Base-by-base conservation (phyloP, 2,888 invertebrate genomes). In the Cryptocephalus moraei region DNA sequence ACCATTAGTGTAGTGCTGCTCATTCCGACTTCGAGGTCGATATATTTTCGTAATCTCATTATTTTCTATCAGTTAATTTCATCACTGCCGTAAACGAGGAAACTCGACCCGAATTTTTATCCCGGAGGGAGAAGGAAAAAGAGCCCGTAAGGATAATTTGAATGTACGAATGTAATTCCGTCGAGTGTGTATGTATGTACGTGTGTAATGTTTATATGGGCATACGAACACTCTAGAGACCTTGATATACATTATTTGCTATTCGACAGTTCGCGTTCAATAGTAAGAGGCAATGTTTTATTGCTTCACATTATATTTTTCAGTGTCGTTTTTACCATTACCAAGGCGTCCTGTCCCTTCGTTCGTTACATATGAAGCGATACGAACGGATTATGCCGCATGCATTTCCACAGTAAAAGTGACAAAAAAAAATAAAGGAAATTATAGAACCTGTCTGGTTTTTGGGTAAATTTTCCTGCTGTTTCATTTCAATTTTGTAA, bases 281-380 rank as follows among this genome's bases (percentile, higher is more conserved):
- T 49, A 52, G 64, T 64, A 64, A 65, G 56, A 62, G 64, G 63
- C 44, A 57, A 46, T 57, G 51, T 60, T 60, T 60, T 62, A 62
- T 63, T 63, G 58, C 62, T 54, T 57, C 62, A 62, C 57, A 55
- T 59, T 60, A 56, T 54, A 58, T 60, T 63, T 64, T 62, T 63
- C 59, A 61, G 55, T 59, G 60, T 56, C 58, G 56, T 59, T 62
- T 62, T 57, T 57, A 53, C 52, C 47, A 11, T 47, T 49, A 42
- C 12, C 22, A 36, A 11, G 36, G 11, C 36, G 36, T 36, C 47
- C 45, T 34, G 41, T 41, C 41, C 41, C 41, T 41, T 41, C 41
- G 41, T 41, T 41, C 14, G 39, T 10, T 14, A 8, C 13, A 22
- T 10, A 14, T n/a, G 13, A 8, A 14, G 9, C 13, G 39, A 39